phyloP scores from a whole-genome alignment of 2,888 invertebrate species.

The Siphlonurus alternatus region DNA sequence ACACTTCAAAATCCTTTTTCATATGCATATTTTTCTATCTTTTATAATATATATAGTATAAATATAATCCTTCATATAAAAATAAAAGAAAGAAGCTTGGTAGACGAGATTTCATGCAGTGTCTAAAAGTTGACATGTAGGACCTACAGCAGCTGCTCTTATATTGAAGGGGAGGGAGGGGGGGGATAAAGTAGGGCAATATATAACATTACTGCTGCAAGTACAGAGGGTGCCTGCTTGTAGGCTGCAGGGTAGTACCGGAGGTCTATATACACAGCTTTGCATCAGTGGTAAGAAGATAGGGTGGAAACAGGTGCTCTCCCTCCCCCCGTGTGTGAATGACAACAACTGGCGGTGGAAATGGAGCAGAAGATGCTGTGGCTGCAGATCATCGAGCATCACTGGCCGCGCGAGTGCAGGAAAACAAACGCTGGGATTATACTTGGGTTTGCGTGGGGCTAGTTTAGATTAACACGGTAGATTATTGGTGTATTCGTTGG shows the following conservation, averaged over 20 bases:
- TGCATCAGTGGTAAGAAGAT: no score
- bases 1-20: background rate
- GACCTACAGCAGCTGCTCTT: background rate
- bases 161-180: background rate
- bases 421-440: background rate
- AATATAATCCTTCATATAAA: background rate
- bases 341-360: background rate
- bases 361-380: background rate
- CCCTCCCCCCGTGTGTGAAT: background rate
- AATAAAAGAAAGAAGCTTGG: background rate
- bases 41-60: background rate
- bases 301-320: background rate
- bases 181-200: background rate
- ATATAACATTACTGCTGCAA: background rate
- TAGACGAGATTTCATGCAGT: no score
- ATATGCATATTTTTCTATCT: background rate
- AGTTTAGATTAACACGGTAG: no score
- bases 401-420: background rate
- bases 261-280: no score
- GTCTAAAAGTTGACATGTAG: background rate
- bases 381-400: background rate
- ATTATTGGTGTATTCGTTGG: no score
- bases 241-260: no score
- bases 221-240: background rate
- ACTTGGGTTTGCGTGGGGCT: no score